These are phyloP conservation scores for Otocyon megalotis DNA, from an alignment of 2,113 vertebrate species.

Conservation along the genomic window DNA sequence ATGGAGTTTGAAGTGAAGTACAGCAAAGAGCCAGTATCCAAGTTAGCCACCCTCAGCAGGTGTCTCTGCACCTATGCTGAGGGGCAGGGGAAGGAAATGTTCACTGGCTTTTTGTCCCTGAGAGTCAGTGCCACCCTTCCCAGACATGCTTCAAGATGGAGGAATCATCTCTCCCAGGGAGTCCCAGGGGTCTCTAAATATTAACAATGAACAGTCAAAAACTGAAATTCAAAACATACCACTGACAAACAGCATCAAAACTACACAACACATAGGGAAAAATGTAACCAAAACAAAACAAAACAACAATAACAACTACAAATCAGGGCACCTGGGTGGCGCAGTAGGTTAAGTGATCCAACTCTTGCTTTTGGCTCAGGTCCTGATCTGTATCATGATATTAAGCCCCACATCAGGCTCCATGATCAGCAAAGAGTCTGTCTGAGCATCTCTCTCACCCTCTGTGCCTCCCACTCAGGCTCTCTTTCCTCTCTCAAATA, in stretches of 20 bases:
- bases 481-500: not conserved
- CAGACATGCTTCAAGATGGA: not conserved
- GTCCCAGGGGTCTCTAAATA: not conserved
- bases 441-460: not conserved
- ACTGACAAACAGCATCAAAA: not conserved
- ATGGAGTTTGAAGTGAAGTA: not conserved
- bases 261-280: not conserved
- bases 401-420: not conserved
- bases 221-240: not conserved
- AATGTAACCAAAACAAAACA: not conserved
- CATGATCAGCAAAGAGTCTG: not conserved
- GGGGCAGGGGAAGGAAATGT: not conserved
- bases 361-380: not conserved
- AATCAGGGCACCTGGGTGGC: not conserved
- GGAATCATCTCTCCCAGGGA: not conserved
- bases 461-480: not conserved
- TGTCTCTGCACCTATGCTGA: not conserved
- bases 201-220: not conserved
- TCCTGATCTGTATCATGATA: not conserved
- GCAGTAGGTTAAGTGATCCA: not conserved
- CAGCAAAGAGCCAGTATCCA: not conserved
- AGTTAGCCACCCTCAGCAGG: not conserved
- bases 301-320: not conserved
- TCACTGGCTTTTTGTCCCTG: not conserved
- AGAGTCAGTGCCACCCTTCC: not conserved